Evolutionary conservation across 2,113 vertebrate species (phyloP).

Genomic region (Columba livia): DNA sequence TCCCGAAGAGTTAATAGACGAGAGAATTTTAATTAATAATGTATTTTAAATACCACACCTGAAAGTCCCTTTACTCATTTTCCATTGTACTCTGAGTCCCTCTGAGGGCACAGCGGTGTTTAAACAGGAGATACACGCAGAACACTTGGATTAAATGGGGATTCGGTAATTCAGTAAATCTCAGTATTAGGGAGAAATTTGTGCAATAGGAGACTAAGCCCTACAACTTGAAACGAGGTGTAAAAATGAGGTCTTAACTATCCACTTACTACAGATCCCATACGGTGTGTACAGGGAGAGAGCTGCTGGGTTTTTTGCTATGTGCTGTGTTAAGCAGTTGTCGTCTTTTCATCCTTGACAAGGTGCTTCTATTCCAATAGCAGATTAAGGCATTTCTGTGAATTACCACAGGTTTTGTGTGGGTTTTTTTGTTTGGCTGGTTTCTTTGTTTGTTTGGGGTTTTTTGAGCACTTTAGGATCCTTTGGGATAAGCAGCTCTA

Average conservation of each 20-base stretch:
- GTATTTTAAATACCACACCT: not conserved
- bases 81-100: not conserved
- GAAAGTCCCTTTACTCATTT: not conserved
- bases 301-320: not conserved
- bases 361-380: not conserved
- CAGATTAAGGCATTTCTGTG: slow-evolving; percentile 2
- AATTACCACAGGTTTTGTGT: slow-evolving; percentile 2
- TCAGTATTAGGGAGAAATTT: too few species aligned
- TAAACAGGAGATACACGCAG: not conserved
- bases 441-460: too few species aligned
- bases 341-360: slow-evolving; percentile 9
- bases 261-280: not conserved
- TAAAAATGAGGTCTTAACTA: slow-evolving; percentile 36
- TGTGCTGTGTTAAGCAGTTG: not conserved
- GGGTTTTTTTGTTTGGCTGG: too few species aligned
- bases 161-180: too few species aligned
- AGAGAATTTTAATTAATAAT: not conserved
- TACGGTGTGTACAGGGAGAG: not conserved
- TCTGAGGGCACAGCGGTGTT: not conserved
- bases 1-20: not conserved
- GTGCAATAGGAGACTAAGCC: not conserved
- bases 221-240: not conserved
- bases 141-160: not conserved
- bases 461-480: not conserved
- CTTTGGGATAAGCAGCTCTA: slow-evolving; percentile 15